Conservation (phyloP, 1,140 invertebrate genomes). For the Trialeurodes vaporariorum region DNA sequence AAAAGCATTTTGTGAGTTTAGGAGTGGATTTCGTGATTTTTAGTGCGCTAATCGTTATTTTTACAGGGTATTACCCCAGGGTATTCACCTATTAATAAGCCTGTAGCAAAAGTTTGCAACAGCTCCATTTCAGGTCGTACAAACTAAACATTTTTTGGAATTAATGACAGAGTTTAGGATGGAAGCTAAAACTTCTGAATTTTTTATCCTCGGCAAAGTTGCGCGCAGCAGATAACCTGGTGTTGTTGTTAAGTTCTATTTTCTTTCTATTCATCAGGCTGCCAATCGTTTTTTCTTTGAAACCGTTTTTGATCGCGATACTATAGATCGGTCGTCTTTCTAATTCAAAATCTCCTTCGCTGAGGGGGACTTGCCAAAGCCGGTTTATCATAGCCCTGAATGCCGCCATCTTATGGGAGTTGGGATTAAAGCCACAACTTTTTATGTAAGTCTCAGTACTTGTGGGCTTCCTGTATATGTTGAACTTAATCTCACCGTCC, state of each 20-base stretch:
- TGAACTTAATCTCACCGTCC: neutral
- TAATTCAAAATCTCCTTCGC: neutral
- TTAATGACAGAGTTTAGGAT: neutral
- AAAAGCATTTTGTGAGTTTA: too few relatives aligned
- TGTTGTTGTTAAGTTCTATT: neutral
- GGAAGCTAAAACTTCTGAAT: neutral
- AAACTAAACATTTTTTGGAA: neutral
- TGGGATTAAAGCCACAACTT: neutral
- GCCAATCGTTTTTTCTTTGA: neutral
- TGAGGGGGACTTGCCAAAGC: neutral
- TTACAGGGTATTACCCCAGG: too few relatives aligned
- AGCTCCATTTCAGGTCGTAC: too few relatives aligned
- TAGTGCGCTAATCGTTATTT: too few relatives aligned
- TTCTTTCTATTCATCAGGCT: neutral
- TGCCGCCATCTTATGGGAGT: neutral
- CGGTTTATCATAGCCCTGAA: neutral
- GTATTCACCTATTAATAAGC: too few relatives aligned
- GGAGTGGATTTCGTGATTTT: too few relatives aligned
- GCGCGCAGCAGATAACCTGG: too few relatives aligned
- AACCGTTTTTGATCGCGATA: neutral
- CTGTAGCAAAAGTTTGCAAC: too few relatives aligned
- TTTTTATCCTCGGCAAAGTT: neutral
- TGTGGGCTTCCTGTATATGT: conserved; percentile 5
- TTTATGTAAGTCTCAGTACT: neutral
- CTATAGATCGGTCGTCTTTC: neutral